Percentiles rank a stretch among this genome's conserved stretches.
These are phyloP conservation scores for Sycobia sp. DNA, from an alignment of 1,140 invertebrate species.

Conservation along the genomic window DNA sequence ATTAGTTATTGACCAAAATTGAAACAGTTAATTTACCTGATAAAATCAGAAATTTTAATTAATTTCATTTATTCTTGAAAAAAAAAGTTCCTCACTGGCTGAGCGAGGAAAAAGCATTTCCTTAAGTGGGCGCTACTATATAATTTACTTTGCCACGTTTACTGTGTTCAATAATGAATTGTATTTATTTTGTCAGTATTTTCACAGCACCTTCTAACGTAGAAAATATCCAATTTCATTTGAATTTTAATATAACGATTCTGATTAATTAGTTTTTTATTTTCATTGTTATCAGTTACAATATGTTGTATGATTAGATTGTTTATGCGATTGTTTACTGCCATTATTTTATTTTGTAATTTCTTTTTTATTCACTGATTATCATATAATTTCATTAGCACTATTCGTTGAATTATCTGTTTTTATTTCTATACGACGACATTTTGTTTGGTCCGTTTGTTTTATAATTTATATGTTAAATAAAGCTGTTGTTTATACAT, in stretches of 20 bases:
- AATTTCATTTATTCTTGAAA: neutral
- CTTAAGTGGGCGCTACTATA: neutral
- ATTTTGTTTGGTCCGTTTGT: conserved; percentile 42
- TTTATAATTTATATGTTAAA: conserved; percentile 47
- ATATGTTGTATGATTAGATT: conserved; percentile 18
- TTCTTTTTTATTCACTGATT: conserved; percentile 2
- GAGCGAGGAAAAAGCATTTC: neutral
- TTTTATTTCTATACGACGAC: conserved; percentile 18
- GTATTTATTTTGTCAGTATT: conserved; percentile 1
- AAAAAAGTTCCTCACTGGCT: neutral
- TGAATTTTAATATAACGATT: neutral
- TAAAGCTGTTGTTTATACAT: conserved; percentile 39
- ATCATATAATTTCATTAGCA: conserved; percentile 17
- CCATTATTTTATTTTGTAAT: conserved; percentile 12
- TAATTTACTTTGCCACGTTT: neutral
- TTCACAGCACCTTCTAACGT: conserved; percentile 2
- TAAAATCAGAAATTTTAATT: no score
- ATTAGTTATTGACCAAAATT: no score
- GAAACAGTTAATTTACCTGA: no score
- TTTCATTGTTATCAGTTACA: conserved; percentile 1
- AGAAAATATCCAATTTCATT: neutral
- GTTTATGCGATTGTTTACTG: conserved; percentile 24
- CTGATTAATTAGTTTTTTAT: conserved; percentile 2
- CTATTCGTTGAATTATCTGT: neutral
- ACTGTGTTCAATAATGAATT: conserved; percentile 4